Percentiles rank a stretch among this genome's conserved stretches.
phyloP scores from a whole-genome alignment of 2,797 vertebrate species.

The Oophaga sylvatica region DNA sequence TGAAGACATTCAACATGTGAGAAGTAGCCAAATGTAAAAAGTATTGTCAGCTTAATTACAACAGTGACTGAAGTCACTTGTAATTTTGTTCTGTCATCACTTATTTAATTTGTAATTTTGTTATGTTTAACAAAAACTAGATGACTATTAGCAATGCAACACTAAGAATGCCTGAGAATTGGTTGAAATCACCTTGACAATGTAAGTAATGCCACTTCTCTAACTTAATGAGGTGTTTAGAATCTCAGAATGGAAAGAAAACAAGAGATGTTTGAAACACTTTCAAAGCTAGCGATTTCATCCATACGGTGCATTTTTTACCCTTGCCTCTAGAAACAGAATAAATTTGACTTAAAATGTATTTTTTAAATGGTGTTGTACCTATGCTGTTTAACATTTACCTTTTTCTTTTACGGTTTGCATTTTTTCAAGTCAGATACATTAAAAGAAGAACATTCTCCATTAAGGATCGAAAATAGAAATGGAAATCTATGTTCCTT shows the following conservation, averaged over 20 bases:
- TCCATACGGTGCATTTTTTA: not conserved
- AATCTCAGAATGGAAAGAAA: not conserved
- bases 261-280: slow-evolving; percentile 14
- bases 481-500: not conserved
- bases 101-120: not conserved
- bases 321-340: slow-evolving; percentile 16
- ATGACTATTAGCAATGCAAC: not conserved
- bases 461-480: not conserved
- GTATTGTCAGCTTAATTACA: not conserved
- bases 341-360: slow-evolving; percentile 14
- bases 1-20: not conserved
- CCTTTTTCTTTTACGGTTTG: not conserved
- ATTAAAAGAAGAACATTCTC: not conserved
- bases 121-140: not conserved
- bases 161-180: not conserved
- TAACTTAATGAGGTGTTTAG: not conserved
- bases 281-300: not conserved
- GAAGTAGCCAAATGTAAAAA: not conserved
- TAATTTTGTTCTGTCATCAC: not conserved
- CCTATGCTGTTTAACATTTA: not conserved
- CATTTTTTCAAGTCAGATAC: not conserved
- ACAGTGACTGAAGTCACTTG: not conserved
- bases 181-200: slow-evolving; percentile 1
- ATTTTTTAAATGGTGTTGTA: not conserved
- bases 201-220: slow-evolving; percentile 4